phyloP scores from a whole-genome alignment of 2,797 vertebrate genomes.

The Hyperoplus lanceolatus region DNA sequence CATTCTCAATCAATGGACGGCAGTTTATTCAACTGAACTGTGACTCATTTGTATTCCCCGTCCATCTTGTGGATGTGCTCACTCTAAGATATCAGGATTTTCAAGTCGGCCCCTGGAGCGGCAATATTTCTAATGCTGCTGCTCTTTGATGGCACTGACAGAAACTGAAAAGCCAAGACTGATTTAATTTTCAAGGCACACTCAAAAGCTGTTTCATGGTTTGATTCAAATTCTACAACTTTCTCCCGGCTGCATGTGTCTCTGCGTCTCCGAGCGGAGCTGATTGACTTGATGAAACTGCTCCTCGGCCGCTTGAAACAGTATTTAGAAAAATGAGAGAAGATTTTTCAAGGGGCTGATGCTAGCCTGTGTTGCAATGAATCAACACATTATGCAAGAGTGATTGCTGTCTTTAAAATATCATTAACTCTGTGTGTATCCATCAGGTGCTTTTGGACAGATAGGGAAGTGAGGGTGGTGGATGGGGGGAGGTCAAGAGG shows the following conservation, averaged over 20 bases:
- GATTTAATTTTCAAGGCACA: constrained; percentile 25
- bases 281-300: constrained; percentile 53
- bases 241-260: constrained; percentile 6
- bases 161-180: constrained; percentile 13
- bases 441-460: constrained; percentile 73
- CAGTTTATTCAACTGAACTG: constrained; percentile 27
- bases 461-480: constrained; percentile 16
- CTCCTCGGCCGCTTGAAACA: constrained; percentile 49
- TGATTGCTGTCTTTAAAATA: constrained; percentile 76
- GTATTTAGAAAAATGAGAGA: constrained; percentile 49
- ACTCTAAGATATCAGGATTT: constrained; percentile 15
- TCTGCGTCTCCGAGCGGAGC: constrained; percentile 23
- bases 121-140: constrained; percentile 2
- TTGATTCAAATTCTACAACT: constrained; percentile 16
- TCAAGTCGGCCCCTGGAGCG: constrained; percentile 34
- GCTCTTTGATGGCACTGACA: constrained; percentile 7
- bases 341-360: constrained; percentile 57
- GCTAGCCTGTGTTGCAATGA: constrained; percentile 54
- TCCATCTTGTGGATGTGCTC: constrained; percentile 48
- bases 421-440: constrained; percentile 70
- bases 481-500: constrained; percentile 29
- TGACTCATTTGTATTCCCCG: constrained; percentile 51
- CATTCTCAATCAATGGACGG: constrained; percentile 14
- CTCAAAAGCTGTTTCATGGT: constrained; percentile 12
- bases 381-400: constrained; percentile 73